These are phyloP conservation scores for Sympetrum striolatum DNA, from an alignment of 2,888 invertebrate species.

Conservation along the genomic window DNA sequence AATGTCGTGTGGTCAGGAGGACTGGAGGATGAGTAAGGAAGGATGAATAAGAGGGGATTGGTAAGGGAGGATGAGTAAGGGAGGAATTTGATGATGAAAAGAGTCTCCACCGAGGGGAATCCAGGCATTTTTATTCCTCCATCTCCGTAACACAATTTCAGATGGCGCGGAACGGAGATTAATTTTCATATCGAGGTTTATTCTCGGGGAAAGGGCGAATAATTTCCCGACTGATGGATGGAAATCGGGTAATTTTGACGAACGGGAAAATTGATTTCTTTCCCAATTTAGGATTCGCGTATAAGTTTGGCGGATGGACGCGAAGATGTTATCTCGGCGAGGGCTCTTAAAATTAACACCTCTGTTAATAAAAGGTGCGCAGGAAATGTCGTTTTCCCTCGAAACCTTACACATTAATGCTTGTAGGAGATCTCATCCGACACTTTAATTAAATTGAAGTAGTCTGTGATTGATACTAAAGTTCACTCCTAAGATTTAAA, in stretches of 20 bases:
- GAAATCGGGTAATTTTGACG: not conserved
- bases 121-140: not conserved
- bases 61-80: not conserved
- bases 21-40: no score
- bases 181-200: slow-evolving; percentile 28
- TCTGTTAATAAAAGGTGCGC: no score
- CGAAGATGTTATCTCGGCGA: not conserved
- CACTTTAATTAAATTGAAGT: no score
- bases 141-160: slow-evolving; percentile 29
- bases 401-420: no score
- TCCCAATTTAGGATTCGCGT: not conserved
- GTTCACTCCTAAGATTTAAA: no score
- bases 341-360: not conserved
- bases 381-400: no score
- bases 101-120: not conserved
- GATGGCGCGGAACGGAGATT: slow-evolving; percentile 9
- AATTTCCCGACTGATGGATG: not conserved
- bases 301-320: not conserved
- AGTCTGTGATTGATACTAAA: no score
- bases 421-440: no score
- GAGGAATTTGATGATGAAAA: not conserved
- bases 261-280: not conserved
- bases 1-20: no score
- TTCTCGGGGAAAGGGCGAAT: not conserved
- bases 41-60: not conserved